Conservation (phyloP, 2,113 vertebrate genomes). For the Sylvia atricapilla region DNA sequence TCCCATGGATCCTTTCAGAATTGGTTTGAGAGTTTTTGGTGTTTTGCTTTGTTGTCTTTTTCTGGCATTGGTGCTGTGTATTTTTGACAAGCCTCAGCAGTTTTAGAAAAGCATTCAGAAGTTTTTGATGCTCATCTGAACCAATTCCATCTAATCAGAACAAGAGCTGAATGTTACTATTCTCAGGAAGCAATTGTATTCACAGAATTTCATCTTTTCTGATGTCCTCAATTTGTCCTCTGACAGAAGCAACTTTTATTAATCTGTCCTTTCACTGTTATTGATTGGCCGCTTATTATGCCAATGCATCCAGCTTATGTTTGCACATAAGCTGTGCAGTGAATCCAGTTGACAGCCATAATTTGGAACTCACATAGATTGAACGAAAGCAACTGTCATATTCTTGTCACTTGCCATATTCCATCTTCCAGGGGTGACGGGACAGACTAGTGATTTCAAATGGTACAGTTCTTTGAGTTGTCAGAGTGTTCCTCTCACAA, state of each 20-base stretch:
- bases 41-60: slow-evolving; percentile 52
- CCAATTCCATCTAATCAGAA: slow-evolving; percentile 65
- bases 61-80: slow-evolving; percentile 7
- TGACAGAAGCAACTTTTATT: slow-evolving; percentile 57
- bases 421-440: neutral
- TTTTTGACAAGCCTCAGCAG: slow-evolving; percentile 59
- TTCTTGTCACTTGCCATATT: neutral
- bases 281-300: slow-evolving; percentile 32
- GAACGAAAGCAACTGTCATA: neutral
- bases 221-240: slow-evolving; percentile 62
- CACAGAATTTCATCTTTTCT: slow-evolving; percentile 58
- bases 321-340: slow-evolving; percentile 11
- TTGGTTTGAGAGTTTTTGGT: slow-evolving; percentile 32
- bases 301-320: slow-evolving; percentile 27
- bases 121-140: slow-evolving; percentile 63
- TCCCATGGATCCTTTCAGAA: slow-evolving; percentile 21
- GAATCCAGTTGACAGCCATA: neutral
- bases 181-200: slow-evolving; percentile 62
- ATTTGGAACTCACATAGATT: neutral
- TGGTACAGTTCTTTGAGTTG: neutral
- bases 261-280: slow-evolving; percentile 32
- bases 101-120: slow-evolving; percentile 59
- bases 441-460: neutral
- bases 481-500: neutral
- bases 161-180: slow-evolving; percentile 51